A percentile compares a stretch with the other conserved stretches of the same genome.
Evolutionary conservation across 2,888 invertebrate species (phyloP).

Genomic region (Acholoe squamosa): DNA sequence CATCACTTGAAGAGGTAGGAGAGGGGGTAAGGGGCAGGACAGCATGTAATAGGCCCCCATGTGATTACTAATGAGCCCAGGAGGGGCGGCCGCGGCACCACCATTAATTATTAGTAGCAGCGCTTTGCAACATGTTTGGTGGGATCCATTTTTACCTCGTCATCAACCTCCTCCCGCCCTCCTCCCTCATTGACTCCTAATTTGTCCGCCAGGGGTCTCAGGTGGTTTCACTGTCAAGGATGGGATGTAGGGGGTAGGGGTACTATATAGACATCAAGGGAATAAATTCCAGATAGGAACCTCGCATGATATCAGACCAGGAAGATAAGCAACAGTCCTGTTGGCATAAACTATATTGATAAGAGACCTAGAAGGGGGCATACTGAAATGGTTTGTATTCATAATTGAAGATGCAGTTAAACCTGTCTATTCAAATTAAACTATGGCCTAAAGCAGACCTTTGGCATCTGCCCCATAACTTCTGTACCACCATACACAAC

Average conservation of each 20-base stretch:
- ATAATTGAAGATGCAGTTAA: no score
- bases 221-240: background rate
- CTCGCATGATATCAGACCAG: no score
- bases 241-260: background rate
- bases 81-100: background rate
- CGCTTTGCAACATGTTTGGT: constrained; percentile 53
- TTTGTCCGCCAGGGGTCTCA: constrained; percentile 51
- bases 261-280: background rate
- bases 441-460: no score
- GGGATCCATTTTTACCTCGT: constrained; percentile 53
- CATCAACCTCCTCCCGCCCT: background rate
- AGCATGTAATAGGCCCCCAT: constrained; percentile 48
- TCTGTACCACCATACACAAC: background rate
- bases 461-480: no score
- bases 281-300: no score
- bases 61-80: constrained; percentile 47
- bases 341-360: no score
- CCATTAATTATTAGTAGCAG: constrained; percentile 45
- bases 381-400: no score
- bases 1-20: background rate
- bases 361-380: no score
- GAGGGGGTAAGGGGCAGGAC: constrained; percentile 34
- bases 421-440: no score
- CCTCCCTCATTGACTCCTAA: constrained; percentile 48
- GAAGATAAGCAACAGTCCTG: no score